Percentiles rank a stretch among this genome's conserved stretches.
phyloP scores from a whole-genome alignment of 1,140 invertebrate species.

The Contarinia nasturtii region DNA sequence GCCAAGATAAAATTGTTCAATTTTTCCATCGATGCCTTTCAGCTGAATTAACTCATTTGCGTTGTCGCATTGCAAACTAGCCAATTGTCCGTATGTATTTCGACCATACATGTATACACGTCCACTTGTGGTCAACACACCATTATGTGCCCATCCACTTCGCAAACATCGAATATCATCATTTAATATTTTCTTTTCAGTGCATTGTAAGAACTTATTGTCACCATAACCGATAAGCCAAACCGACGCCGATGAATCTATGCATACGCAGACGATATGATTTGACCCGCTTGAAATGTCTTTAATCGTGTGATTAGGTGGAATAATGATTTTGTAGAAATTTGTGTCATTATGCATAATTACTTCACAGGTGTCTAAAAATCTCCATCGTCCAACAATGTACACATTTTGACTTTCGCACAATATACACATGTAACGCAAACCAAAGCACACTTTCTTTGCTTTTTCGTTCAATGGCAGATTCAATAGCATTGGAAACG shows the following conservation, averaged over 20 bases:
- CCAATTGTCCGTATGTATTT: constrained; percentile 61
- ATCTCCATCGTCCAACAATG: constrained; percentile 14
- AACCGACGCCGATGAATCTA: constrained; percentile 3
- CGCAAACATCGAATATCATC: constrained; percentile 28
- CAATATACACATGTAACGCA: constrained; percentile 46
- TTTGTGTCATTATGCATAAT: neutral
- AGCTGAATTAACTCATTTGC: constrained; percentile 9
- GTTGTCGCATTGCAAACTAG: constrained; percentile 10
- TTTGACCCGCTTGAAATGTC: constrained; percentile 43
- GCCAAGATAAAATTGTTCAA: constrained; percentile 38
- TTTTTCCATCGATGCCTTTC: constrained; percentile 9
- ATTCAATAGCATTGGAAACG: constrained; percentile 20
- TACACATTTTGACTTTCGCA: constrained; percentile 30
- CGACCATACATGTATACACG: constrained; percentile 52
- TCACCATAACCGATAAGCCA: constrained; percentile 45
- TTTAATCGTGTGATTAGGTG: constrained; percentile 6
- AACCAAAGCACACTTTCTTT: constrained; percentile 31
- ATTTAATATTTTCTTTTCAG: constrained; percentile 14
- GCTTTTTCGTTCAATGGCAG: constrained; percentile 19
- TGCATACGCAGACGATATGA: constrained; percentile 38
- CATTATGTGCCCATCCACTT: constrained; percentile 57
- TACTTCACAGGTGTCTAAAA: neutral
- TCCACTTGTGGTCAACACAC: constrained; percentile 34
- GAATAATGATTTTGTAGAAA: neutral
- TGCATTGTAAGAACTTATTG: constrained; percentile 48